A percentile compares a stretch with the other conserved stretches of the same genome.
Evolutionary conservation across 2,113 vertebrate species (phyloP).

Genomic region (Sarotherodon lohbergeri): DNA sequence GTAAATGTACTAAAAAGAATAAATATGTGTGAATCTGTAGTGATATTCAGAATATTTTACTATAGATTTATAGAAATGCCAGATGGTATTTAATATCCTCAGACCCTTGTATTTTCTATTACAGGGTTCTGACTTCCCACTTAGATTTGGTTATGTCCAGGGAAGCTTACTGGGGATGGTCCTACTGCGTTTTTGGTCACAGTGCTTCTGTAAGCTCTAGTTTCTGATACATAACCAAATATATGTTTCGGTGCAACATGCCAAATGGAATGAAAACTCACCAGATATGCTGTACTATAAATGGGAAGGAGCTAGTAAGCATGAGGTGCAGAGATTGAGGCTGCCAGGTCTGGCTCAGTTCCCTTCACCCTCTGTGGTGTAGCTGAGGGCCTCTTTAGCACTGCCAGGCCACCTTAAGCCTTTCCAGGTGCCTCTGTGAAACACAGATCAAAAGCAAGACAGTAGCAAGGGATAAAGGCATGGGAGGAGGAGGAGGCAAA

Average conservation of each 20-base stretch:
- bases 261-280: not conserved
- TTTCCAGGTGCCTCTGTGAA: conserved; percentile 65
- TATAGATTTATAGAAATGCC: not conserved
- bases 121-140: not conserved
- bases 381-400: conserved; percentile 23
- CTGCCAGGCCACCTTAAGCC: conserved; percentile 53
- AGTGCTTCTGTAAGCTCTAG: not conserved
- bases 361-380: conserved; percentile 8
- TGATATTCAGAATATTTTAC: not conserved
- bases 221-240: not conserved
- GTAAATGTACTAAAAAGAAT: not conserved
- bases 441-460: conserved; percentile 53
- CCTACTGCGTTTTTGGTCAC: not conserved
- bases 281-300: not conserved
- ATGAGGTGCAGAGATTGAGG: not conserved
- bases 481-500: not conserved
- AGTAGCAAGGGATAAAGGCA: conserved; percentile 17
- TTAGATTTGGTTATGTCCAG: not conserved
- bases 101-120: not conserved
- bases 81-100: not conserved
- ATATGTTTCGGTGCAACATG: not conserved
- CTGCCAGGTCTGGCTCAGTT: conserved; percentile 41
- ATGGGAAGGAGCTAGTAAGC: conserved; percentile 5
- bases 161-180: not conserved
- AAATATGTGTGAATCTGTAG: not conserved